These are phyloP conservation scores for Athalia rosae DNA, from an alignment of 2,888 invertebrate genomes.

Conservation along the genomic window DNA sequence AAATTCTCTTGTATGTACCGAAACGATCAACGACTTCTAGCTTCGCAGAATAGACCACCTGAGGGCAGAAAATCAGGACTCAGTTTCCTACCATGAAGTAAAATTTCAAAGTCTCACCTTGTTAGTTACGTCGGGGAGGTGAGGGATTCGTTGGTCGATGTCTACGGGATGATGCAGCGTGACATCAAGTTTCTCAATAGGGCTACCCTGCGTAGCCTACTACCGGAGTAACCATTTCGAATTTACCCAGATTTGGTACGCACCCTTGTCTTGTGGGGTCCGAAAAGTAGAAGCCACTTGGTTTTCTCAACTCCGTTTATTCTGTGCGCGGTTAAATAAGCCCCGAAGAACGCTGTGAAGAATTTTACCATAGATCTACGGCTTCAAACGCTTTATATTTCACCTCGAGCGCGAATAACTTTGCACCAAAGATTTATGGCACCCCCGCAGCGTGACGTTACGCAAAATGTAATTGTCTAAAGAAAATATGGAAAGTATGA, in stretches of 20 bases:
- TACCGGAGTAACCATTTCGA: slow-evolving; percentile 18
- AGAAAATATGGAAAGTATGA: slow-evolving; percentile 27
- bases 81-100: background rate
- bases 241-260: slow-evolving; percentile 41
- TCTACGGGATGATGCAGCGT: slow-evolving; percentile 21
- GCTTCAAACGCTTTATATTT: slow-evolving; percentile 7
- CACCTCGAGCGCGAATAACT: slow-evolving; percentile 21
- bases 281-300: slow-evolving; percentile 30
- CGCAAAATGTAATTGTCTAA: slow-evolving; percentile 37
- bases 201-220: background rate
- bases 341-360: slow-evolving; percentile 15
- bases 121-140: background rate
- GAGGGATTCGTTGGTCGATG: slow-evolving; percentile 9
- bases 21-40: background rate
- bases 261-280: slow-evolving; percentile 24
- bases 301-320: slow-evolving; percentile 9
- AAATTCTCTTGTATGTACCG: background rate
- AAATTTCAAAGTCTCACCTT: background rate
- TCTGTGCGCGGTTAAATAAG: background rate
- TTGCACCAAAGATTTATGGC: slow-evolving; percentile 27
- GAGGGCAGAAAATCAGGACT: background rate
- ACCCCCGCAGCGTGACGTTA: slow-evolving; percentile 22
- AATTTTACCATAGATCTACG: slow-evolving; percentile 31
- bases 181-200: slow-evolving; percentile 11
- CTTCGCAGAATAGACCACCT: background rate